A percentile compares a stretch with the other conserved stretches of the same genome.
Conservation (phyloP, 2,797 vertebrate genomes). For the Gymnothorax javanicus region DNA sequence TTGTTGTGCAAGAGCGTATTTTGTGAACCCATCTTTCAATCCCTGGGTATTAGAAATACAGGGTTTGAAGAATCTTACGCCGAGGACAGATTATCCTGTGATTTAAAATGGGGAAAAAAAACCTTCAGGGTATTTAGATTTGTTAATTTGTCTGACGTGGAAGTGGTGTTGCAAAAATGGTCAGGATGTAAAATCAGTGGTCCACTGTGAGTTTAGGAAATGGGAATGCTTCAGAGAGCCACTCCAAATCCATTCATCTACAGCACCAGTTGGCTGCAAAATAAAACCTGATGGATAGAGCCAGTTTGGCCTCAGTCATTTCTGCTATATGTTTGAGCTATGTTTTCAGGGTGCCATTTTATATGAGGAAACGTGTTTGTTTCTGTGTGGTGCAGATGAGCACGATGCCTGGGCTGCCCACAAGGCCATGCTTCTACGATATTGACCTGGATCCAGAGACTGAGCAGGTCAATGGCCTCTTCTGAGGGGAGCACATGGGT, state of each 20-base stretch:
- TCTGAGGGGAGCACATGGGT: conserved; percentile 69
- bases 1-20: not conserved
- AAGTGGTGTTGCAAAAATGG: not conserved
- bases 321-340: not conserved
- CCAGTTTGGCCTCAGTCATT: not conserved
- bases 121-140: not conserved
- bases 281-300: not conserved
- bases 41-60: not conserved
- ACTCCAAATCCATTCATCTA: conserved; percentile 19
- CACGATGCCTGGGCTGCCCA: conserved; percentile 96
- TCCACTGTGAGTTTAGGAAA: not conserved
- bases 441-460: conserved; percentile 92
- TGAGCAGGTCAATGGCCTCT: conserved; percentile 88
- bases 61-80: not conserved
- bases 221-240: not conserved
- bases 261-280: not conserved
- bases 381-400: conserved; percentile 81
- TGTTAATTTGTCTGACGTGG: not conserved
- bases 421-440: conserved; percentile 96
- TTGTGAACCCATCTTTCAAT: not conserved
- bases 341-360: not conserved
- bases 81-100: not conserved
- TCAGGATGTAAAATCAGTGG: not conserved
- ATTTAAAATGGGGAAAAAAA: not conserved
- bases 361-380: not conserved